These are phyloP conservation scores for Papilio glaucus DNA, from an alignment of 1,140 invertebrate genomes.

Conservation along the genomic window DNA sequence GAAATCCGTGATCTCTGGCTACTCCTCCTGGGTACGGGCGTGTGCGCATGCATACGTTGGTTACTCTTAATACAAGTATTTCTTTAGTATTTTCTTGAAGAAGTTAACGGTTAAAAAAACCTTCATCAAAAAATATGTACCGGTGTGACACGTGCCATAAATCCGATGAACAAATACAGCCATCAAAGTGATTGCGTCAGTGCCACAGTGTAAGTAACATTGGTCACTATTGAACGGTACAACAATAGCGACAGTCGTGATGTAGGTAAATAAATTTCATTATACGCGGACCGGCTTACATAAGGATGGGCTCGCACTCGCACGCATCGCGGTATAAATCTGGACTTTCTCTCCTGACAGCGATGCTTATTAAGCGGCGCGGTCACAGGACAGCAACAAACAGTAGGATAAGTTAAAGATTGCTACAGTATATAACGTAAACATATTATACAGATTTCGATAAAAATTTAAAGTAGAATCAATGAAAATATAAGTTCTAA, in stretches of 20 bases:
- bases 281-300: constrained; percentile 42
- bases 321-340: constrained; percentile 47
- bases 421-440: too few relatives aligned
- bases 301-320: constrained; percentile 46
- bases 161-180: constrained; percentile 24
- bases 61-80: too few relatives aligned
- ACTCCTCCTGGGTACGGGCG: too few relatives aligned
- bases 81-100: too few relatives aligned
- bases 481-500: too few relatives aligned
- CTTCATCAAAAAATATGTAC: too few relatives aligned
- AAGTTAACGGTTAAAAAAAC: too few relatives aligned
- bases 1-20: too few relatives aligned
- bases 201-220: constrained; percentile 21
- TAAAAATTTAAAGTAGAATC: too few relatives aligned
- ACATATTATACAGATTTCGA: too few relatives aligned
- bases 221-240: constrained; percentile 10
- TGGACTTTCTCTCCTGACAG: constrained; percentile 52
- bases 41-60: too few relatives aligned
- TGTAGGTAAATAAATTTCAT: constrained; percentile 47
- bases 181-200: constrained; percentile 27
- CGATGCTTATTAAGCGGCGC: constrained; percentile 48
- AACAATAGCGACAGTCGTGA: constrained; percentile 39
- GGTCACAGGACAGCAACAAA: constrained; percentile 40
- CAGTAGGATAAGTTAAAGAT: too few relatives aligned
- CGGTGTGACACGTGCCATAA: constrained; percentile 1